Evolutionary conservation across 1,140 invertebrate species (phyloP).

Genomic region (Lepidurus couesii): DNA sequence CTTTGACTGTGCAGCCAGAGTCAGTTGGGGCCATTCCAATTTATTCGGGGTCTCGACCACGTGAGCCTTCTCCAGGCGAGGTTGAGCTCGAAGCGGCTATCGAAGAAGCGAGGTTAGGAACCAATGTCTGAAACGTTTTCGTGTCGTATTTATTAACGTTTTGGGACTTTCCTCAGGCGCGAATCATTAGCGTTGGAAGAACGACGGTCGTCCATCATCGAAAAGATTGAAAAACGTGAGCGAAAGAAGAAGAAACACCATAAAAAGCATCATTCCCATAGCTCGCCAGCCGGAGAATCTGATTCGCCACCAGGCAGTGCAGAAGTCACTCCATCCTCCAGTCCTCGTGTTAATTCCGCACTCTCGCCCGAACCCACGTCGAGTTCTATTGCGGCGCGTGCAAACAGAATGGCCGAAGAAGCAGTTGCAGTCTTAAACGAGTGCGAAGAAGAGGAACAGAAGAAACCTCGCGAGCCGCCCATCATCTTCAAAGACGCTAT

Average conservation of each 20-base stretch:
- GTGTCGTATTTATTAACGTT: background rate
- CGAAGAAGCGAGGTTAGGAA: slow-evolving; percentile 62
- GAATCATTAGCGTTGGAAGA: slow-evolving; percentile 61
- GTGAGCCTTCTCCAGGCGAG: slow-evolving; percentile 62
- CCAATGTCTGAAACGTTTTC: background rate
- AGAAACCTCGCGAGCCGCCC: slow-evolving; percentile 69
- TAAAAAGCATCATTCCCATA: slow-evolving; percentile 50
- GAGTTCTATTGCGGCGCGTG: background rate
- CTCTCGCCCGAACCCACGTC: background rate
- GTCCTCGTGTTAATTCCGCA: background rate
- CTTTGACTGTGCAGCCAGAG: slow-evolving; percentile 45
- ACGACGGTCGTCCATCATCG: slow-evolving; percentile 60
- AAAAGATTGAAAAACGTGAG: slow-evolving; percentile 65
- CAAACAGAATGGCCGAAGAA: slow-evolving; percentile 37
- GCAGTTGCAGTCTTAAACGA: slow-evolving; percentile 34
- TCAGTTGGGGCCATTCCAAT: slow-evolving; percentile 38
- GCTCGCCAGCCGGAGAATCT: slow-evolving; percentile 24
- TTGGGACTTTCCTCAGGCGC: slow-evolving; percentile 45
- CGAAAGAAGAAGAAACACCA: slow-evolving; percentile 64
- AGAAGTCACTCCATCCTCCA: slow-evolving; percentile 3
- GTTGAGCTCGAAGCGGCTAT: slow-evolving; percentile 63
- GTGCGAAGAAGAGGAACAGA: slow-evolving; percentile 59
- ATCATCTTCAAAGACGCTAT: slow-evolving; percentile 69
- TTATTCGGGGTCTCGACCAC: slow-evolving; percentile 44
- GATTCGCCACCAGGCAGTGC: slow-evolving; percentile 24